Conservation (phyloP, 2,888 invertebrate genomes). For the Brachyopa scutellaris region DNA sequence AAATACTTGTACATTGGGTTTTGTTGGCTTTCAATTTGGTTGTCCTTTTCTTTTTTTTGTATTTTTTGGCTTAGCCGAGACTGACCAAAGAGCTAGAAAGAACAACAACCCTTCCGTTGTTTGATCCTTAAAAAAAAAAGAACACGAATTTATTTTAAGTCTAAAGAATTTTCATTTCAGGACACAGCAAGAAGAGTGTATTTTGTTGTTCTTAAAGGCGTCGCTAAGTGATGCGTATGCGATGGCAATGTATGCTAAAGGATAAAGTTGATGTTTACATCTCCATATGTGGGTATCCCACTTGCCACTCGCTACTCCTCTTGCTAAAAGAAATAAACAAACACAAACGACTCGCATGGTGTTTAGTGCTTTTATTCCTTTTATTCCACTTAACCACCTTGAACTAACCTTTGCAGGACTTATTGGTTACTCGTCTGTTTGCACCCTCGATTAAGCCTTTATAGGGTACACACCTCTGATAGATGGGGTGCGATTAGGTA, state of each 20-base stretch:
- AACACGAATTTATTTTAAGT: slow-evolving; percentile 13
- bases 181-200: not conserved
- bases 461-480: slow-evolving; percentile 32
- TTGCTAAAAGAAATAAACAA: not conserved
- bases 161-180: slow-evolving; percentile 28
- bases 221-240: slow-evolving; percentile 8
- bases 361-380: slow-evolving; percentile 32
- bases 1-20: slow-evolving; percentile 15
- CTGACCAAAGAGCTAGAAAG: slow-evolving; percentile 10
- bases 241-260: slow-evolving; percentile 8
- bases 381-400: no score
- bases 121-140: slow-evolving; percentile 33
- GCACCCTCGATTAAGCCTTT: slow-evolving; percentile 31
- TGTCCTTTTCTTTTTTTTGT: not conserved
- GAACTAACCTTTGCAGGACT: slow-evolving; percentile 25
- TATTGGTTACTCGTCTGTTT: no score
- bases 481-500: slow-evolving; percentile 58
- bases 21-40: slow-evolving; percentile 19
- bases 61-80: not conserved
- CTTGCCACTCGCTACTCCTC: no score
- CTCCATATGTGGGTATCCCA: no score
- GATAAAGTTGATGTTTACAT: slow-evolving; percentile 8
- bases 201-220: slow-evolving; percentile 11
- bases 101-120: slow-evolving; percentile 44
- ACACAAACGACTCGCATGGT: not conserved